Evolutionary conservation across 2,113 vertebrate genomes (phyloP).

Genomic region (Clinocottus analis): DNA sequence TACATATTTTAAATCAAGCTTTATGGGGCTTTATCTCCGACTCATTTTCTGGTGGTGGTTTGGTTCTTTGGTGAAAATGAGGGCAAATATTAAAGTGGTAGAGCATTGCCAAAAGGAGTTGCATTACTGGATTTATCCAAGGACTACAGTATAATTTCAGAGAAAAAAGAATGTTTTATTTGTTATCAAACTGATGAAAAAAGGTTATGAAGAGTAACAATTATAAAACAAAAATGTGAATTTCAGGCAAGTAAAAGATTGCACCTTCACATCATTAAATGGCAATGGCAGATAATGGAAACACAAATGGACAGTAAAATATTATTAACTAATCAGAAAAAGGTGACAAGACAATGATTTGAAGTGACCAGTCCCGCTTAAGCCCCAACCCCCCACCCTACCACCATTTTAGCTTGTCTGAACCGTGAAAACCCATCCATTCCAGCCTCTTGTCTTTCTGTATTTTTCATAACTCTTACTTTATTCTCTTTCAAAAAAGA

Average conservation of each 20-base stretch:
- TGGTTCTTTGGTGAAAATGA: not conserved
- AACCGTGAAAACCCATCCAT: conserved; percentile 84
- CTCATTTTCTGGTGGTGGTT: not conserved
- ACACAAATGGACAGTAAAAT: conserved; percentile 63
- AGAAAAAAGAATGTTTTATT: conserved; percentile 85
- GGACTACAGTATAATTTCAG: conserved; percentile 41
- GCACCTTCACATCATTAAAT: conserved; percentile 70
- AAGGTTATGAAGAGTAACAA: conserved; percentile 75
- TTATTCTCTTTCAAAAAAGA: conserved; percentile 81
- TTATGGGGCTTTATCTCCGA: not conserved
- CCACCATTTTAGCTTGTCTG: conserved; percentile 75
- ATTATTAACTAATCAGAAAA: conserved; percentile 77
- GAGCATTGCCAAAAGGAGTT: not conserved
- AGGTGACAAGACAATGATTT: conserved; percentile 83
- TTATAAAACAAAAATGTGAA: conserved; percentile 76
- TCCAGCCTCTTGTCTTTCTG: conserved; percentile 73
- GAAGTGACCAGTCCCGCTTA: conserved; percentile 82
- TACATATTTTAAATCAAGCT: not conserved
- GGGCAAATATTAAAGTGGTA: not conserved
- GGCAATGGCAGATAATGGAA: conserved; percentile 80
- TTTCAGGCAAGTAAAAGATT: conserved; percentile 68
- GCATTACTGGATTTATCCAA: conserved; percentile 21
- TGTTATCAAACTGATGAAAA: conserved; percentile 90
- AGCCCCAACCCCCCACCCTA: not conserved
- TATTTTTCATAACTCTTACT: conserved; percentile 84